Conservation (phyloP, 2,113 vertebrate species). For the Apteryx owenii region DNA sequence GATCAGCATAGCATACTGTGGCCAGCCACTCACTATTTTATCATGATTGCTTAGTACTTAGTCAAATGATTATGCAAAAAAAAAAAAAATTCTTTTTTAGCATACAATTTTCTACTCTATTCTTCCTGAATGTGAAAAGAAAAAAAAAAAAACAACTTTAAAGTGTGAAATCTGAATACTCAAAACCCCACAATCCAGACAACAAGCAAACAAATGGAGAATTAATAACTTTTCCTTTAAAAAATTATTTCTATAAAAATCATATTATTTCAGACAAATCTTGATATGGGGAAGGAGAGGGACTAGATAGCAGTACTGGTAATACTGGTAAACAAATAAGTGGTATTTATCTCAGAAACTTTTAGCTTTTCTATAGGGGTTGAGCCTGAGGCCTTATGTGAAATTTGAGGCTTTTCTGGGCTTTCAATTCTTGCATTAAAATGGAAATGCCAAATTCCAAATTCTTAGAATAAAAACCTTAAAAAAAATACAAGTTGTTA, state of each 20-base stretch:
- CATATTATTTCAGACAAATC: neutral
- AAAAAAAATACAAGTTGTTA: neutral
- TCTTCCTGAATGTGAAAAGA: neutral
- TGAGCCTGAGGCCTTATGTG: neutral
- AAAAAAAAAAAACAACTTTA: neutral
- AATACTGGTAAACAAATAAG: neutral
- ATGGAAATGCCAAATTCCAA: neutral
- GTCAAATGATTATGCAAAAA: neutral
- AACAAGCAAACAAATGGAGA: neutral
- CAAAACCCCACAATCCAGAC: neutral
- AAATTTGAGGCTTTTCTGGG: neutral
- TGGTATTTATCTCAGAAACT: neutral
- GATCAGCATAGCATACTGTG: neutral
- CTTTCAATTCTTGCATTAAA: neutral
- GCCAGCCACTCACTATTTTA: neutral
- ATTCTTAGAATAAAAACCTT: neutral
- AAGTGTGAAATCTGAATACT: neutral
- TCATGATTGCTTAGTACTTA: neutral
- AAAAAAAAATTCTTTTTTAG: neutral
- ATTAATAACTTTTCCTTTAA: neutral
- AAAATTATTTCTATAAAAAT: neutral
- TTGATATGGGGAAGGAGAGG: neutral
- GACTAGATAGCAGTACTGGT: too few relatives aligned
- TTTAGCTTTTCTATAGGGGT: neutral
- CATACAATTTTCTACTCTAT: neutral